Evolutionary conservation across 2,797 vertebrate species (phyloP).

Genomic region (Neosilurus mollespiculum): DNA sequence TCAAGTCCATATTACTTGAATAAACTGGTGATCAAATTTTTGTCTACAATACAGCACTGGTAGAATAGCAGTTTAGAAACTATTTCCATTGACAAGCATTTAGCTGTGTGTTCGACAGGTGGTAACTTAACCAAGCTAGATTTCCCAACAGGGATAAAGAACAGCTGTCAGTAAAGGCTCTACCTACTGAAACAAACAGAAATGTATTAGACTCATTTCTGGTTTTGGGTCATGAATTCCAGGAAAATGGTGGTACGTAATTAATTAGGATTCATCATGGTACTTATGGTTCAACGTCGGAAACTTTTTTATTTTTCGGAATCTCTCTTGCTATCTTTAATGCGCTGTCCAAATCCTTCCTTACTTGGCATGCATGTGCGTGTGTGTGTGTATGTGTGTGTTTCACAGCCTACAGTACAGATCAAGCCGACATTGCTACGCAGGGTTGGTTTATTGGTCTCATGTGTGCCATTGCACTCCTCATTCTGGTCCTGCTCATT

Average conservation of each 20-base stretch:
- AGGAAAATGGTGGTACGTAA: constrained; percentile 7
- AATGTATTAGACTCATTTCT: constrained; percentile 30
- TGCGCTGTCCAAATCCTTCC: neutral
- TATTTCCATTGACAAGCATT: no score
- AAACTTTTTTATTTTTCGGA: neutral
- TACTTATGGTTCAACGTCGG: neutral
- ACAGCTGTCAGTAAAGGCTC: constrained; percentile 35
- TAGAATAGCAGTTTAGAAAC: no score
- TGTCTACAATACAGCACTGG: no score
- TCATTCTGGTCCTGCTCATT: constrained; percentile 94
- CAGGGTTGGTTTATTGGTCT: constrained; percentile 99
- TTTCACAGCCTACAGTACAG: constrained; percentile 85
- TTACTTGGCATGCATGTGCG: constrained; percentile 7
- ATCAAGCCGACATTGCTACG: constrained; percentile 93
- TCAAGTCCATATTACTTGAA: no score
- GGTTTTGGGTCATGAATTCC: constrained; percentile 18
- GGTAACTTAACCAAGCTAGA: no score
- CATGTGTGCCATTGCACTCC: constrained; percentile 96
- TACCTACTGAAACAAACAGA: constrained; percentile 29
- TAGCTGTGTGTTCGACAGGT: no score
- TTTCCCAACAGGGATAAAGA: neutral
- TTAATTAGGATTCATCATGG: neutral
- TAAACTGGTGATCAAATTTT: no score
- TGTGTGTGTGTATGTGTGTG: constrained; percentile 39
- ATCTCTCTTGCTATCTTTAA: constrained; percentile 33